A percentile compares a stretch with the other conserved stretches of the same genome.
Evolutionary conservation across 1,140 invertebrate species (phyloP).

Genomic region (Lordiphosa collinella): DNA sequence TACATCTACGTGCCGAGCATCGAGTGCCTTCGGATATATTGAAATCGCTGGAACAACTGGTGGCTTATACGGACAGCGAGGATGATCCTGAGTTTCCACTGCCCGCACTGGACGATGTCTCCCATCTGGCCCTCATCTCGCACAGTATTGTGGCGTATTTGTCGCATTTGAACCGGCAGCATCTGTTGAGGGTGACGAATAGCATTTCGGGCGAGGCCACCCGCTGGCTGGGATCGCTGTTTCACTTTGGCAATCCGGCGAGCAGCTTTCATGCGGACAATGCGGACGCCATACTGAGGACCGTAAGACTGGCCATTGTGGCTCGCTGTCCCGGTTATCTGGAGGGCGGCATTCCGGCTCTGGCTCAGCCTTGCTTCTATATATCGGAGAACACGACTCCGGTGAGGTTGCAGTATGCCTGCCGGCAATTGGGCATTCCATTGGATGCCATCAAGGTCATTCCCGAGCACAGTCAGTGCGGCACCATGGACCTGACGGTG

Average conservation of each 20-base stretch:
- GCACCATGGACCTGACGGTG: conserved; percentile 89
- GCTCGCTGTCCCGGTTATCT: conserved; percentile 73
- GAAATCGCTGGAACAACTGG: conserved; percentile 65
- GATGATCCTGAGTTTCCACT: conserved; percentile 75
- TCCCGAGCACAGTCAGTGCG: conserved; percentile 87
- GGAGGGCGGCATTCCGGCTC: conserved; percentile 73
- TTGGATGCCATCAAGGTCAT: conserved; percentile 91
- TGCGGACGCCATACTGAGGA: conserved; percentile 62
- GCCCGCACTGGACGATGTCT: conserved; percentile 76
- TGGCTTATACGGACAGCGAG: conserved; percentile 74
- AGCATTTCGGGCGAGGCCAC: conserved; percentile 75
- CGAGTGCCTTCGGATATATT: conserved; percentile 74
- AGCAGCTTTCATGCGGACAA: conserved; percentile 76
- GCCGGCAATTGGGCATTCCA: conserved; percentile 83
- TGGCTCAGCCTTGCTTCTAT: conserved; percentile 75
- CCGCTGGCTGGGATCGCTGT: conserved; percentile 70
- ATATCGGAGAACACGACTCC: conserved; percentile 77
- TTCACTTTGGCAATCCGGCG: conserved; percentile 62
- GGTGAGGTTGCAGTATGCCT: conserved; percentile 70
- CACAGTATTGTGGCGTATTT: conserved; percentile 78
- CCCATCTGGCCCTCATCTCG: conserved; percentile 75
- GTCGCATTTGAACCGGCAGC: conserved; percentile 68
- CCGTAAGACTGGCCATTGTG: conserved; percentile 73
- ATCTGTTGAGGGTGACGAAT: conserved; percentile 64
- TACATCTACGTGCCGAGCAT: conserved; percentile 50